Conservation (phyloP, 2,797 vertebrate species). For the Phoebastria nigripes region DNA sequence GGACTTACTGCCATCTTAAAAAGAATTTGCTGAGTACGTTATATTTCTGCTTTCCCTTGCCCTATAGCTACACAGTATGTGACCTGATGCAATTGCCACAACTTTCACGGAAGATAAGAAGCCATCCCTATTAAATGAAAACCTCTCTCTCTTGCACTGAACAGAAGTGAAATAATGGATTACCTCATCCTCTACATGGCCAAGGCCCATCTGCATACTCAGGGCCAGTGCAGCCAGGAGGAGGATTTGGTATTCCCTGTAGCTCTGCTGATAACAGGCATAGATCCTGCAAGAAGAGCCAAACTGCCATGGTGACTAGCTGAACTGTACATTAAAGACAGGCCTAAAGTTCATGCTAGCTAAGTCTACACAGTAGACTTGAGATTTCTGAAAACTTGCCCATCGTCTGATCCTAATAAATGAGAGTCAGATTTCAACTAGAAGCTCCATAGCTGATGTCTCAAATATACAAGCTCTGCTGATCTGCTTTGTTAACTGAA, state of each 20-base stretch:
- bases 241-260: not conserved
- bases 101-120: not conserved
- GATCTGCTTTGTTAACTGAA: not conserved
- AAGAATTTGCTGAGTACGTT: not conserved
- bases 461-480: not conserved
- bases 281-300: not conserved
- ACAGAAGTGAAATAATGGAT: not conserved
- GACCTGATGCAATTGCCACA: not conserved
- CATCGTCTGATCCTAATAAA: not conserved
- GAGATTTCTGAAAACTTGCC: not conserved
- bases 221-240: not conserved
- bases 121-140: not conserved
- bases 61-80: not conserved
- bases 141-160: not conserved
- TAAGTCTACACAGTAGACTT: not conserved
- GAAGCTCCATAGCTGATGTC: not conserved
- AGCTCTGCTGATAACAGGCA: not conserved
- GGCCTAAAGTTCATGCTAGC: not conserved
- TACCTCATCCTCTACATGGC: not conserved
- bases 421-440: not conserved
- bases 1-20: not conserved
- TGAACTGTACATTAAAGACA: not conserved
- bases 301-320: not conserved
- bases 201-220: not conserved
- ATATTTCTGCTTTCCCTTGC: not conserved